Base-by-base conservation (phyloP, 2,888 invertebrate species). In the Dichetophora obliterata region DNA sequence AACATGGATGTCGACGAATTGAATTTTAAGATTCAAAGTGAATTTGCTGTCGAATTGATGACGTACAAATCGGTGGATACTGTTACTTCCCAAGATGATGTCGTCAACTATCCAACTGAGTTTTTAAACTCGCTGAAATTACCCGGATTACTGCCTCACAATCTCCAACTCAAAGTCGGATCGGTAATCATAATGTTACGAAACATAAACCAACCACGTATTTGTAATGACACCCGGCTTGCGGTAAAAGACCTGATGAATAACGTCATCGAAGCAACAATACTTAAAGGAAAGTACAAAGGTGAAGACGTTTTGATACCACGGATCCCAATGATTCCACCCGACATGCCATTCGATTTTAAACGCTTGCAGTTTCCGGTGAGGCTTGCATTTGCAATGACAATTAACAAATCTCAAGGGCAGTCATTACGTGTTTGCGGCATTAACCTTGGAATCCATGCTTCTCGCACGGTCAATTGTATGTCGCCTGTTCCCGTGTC, bases 101-200 rank as follows among this genome's bases (percentile, higher is more conserved):
- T 61, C 37, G 78, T 80, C 19, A 79, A 79, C 43, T 82, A 79
- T 79, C 79, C 80, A 52, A 79, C 74, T 4, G 77, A 81, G 70
- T 80, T 81, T 73, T 77, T 80, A 31, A 80, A 80, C 76, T 82
- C 80, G 22, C 69, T 82, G 50, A 79, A 79, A 52, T 74, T 77
- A 63, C 78, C 79, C 16, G 79, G 80, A 77, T 54, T 79, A 48
- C 79, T 80, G 75, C 80, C 80, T 59, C 80, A 79, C 75, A 77
- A 75, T 77, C 65, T 80, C 5, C 75, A 79, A 65, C 79, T 84
- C 69, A 72, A 76, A 43, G 66, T 66, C 5, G 76, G 59, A 4
- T 65, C 71, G 19, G 54, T 48, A 0, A 75, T 79, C 19, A 78
- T 79, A 52, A 48, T 80, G 75, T 50, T 78, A 16, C 72, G 78